phyloP scores from a whole-genome alignment of 2,797 vertebrate species.

The Channallabes apus region DNA sequence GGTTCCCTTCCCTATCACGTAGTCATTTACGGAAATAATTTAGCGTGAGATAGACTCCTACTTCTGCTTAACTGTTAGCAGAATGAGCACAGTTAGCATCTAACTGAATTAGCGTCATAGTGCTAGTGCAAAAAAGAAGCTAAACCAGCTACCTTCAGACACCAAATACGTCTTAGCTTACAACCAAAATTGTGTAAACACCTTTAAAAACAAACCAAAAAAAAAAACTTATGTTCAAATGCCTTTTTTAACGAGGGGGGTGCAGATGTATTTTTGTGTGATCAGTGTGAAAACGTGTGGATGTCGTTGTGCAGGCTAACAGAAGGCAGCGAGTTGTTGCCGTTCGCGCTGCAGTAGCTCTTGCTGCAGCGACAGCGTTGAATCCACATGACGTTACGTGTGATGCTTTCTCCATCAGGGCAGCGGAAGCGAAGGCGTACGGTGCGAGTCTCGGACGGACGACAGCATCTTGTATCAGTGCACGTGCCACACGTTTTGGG shows the following conservation, averaged over 20 bases:
- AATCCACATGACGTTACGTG: conserved; percentile 73
- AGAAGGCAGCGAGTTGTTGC: conserved; percentile 43
- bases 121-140: neutral
- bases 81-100: neutral
- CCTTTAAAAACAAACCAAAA: neutral
- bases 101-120: neutral
- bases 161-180: neutral
- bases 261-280: neutral
- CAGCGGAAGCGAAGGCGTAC: conserved; percentile 72
- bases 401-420: conserved; percentile 63
- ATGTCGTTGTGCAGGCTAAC: conserved; percentile 73
- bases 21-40: neutral
- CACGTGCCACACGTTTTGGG: conserved; percentile 70
- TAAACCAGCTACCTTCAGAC: neutral
- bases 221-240: neutral
- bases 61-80: neutral
- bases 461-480: conserved; percentile 66
- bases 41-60: neutral
- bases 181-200: neutral
- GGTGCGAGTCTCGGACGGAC: conserved; percentile 64
- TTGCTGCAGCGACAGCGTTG: conserved; percentile 68
- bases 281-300: conserved; percentile 71
- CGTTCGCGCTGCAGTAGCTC: conserved; percentile 37
- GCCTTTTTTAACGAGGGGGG: neutral
- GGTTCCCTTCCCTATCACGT: neutral